Evolutionary conservation across 2,888 invertebrate genomes (phyloP), one percentile per base, ranked within the genome.

Genomic region (Coremacera marginata): DNA sequence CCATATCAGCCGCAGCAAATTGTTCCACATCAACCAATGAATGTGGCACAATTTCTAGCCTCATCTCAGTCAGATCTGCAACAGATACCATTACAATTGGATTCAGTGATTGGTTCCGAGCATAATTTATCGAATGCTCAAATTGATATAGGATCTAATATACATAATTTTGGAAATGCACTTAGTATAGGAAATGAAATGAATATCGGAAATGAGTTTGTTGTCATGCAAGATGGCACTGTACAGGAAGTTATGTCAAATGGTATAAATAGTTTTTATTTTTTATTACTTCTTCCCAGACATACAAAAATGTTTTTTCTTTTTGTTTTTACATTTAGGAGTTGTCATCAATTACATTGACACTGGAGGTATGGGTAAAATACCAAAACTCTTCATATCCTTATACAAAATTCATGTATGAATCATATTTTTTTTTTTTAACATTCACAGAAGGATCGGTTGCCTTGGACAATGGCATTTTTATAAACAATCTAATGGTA

Each of bases 311-410:
- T 51, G 19, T 62, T 16, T 19, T 49, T n/a, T 70, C 19, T 67
- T 51, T n/a, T 16, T 63, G 19, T 34, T 3, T 22, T 52, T 8
- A 31, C 8, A 79, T 78, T 25, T 51, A 85, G 85, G 84, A 31
- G 86, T 87, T 44, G 85, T 87, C 4, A 85, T 87, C 55, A 87
- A 87, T 44, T 87, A 87, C 27, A 87, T 87, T 31, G 84, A 87
- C 78, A 83, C 84, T 0, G 68, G 70, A 8, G 77, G 79, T 62
- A 74, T 22, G 44, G 14, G 44, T 62, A 8, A 55, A 31, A 55
- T 51, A 3, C 19, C 34, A 14, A 31, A 11, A 55, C 25, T 55
- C 31, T 31, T 31, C 31, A 31, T n/a, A n/a, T n/a, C n/a, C n/a
- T n/a, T n/a, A n/a, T n/a, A n/a, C n/a, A n/a, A n/a, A n/a, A 31